Base-by-base conservation (phyloP, 2,797 vertebrate species). In the Sitta carolinensis region DNA sequence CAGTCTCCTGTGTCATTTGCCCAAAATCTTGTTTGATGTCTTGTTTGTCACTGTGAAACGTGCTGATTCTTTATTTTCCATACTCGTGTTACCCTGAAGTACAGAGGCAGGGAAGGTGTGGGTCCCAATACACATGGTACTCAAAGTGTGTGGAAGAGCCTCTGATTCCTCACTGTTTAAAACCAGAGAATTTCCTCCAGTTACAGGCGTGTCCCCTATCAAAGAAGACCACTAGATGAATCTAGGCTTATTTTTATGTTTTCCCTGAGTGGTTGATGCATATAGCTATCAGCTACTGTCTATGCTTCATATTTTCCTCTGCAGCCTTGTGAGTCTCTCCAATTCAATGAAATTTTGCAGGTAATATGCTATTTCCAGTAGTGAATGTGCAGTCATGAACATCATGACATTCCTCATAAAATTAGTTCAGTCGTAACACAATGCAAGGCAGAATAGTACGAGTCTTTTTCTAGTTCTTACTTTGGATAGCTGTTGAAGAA, bases 41-140 rank as follows among this genome's bases (percentile, higher is more conserved):
- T 58, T 62, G 7, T 62, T 89, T 84, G 23, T 61, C 22, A 38
- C 11, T 48, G 40, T 76, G 45, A 79, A 78, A 72, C 7, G 3
- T 2, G 2, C 5, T 30, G 48, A 34, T 76, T 66, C 30, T 51
- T 68, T 76, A 11, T 69, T 50, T 74, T 25, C 36, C 17, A 7
- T 63, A 11, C 17, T 42, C 43, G 2, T 52, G 11, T 68, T 79
- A 29, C 22, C n/a, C 32, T 67, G 36, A 82, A 32, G 7, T 55
- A 47, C 23, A 38, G 58, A 50, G 19, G 8, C 42, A 16, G 26
- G 72, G 27, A 62, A 58, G 5, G 5, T 63, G 27, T 50, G 30
- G 25, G 32, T 7, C 16, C 12, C 0, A 0, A 63, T 85, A 11
- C 3, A 5, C 22, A 55, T 2, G 4, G 29, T 12, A 15, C 10